Percentiles rank a stretch among this genome's conserved stretches.
Conservation (phyloP, 2,113 vertebrate species). For the Progne subis region DNA sequence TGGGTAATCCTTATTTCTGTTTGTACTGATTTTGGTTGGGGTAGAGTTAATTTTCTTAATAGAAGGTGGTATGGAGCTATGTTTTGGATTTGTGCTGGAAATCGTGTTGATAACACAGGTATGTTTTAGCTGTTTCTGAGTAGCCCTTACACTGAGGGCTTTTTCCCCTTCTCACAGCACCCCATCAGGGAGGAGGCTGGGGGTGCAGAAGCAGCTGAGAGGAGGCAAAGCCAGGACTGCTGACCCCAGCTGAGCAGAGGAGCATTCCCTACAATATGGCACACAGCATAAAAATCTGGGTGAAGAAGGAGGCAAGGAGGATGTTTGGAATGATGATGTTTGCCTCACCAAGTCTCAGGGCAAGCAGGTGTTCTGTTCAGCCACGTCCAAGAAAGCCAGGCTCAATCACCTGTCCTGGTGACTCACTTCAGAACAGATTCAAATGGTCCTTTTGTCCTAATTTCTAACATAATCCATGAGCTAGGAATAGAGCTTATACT, state of each 20-base stretch:
- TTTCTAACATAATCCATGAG: not conserved
- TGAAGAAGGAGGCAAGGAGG: not conserved
- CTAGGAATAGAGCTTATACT: not conserved
- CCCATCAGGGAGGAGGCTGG: too few species aligned
- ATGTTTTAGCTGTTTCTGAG: not conserved
- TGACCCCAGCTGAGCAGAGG: not conserved
- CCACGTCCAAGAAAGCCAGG: not conserved
- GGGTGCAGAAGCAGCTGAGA: not conserved
- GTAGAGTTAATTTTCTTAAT: not conserved
- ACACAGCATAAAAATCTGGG: not conserved
- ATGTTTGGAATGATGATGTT: rapidly evolving
- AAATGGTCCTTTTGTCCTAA: not conserved
- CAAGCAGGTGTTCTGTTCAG: not conserved
- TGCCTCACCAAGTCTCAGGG: not conserved
- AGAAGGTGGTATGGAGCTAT: not conserved
- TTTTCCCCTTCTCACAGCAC: not conserved
- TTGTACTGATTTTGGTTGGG: not conserved
- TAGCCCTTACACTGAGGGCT: not conserved
- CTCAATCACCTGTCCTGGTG: not conserved
- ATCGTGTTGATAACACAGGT: not conserved
- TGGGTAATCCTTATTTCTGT: not conserved
- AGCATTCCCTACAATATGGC: not conserved
- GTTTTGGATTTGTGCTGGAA: not conserved
- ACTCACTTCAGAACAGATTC: not conserved
- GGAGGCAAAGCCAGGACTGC: not conserved